Base-by-base conservation (phyloP, 37 sponge, comb jelly and placozoan species). In the Tethya wilhelma region DNA sequence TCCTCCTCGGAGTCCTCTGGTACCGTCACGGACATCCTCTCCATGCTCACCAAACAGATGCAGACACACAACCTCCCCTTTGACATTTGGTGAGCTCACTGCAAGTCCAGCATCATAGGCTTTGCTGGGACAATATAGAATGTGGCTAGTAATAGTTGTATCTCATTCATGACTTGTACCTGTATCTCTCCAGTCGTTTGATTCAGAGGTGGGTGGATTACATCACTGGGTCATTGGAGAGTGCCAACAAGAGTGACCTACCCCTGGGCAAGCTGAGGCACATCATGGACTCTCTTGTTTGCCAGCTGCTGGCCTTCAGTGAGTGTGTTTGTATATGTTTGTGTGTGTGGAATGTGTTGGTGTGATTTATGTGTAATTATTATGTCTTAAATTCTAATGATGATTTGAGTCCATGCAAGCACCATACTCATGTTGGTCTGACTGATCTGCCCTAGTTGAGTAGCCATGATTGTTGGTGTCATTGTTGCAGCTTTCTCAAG, bases 181-280 rank as follows among this genome's bases (percentile, higher is more conserved):
- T 58, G 59, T 9, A n/a, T 58, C 5, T 58, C 59, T 58, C 2
- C 17, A 91, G 91, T 68, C 84, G 70, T 36, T 60, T 92, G 69
- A 42, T 92, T 32, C 88, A 84, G 66, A 71, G 79, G 8, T 92
- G 93, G 93, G 84, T 87, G 60, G 89, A 83, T 40, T 67, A 75
- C 71, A 84, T 87, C 26, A 45, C 76, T 2, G 93, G 72, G 56
- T 30, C 75, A 32, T 56, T 92, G 53, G 25, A 57, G 9, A 34
- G 69, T 39, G 80, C 73, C 44, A 67, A 44, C 38, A 83, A 63
- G 42, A 69, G 80, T 19, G 31, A 29, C 14, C 34, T 56, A 4
- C 30, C 64, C 12, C 36, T 56, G 45, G 63, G 31, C 23, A 87
- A 68, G 33, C 42, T 83, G 23, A 57, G 57, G 49, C 66, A 63